Percentiles rank a stretch among this genome's conserved stretches.
Conservation (phyloP, 2,888 invertebrate species). For the Epinotia demarniana region DNA sequence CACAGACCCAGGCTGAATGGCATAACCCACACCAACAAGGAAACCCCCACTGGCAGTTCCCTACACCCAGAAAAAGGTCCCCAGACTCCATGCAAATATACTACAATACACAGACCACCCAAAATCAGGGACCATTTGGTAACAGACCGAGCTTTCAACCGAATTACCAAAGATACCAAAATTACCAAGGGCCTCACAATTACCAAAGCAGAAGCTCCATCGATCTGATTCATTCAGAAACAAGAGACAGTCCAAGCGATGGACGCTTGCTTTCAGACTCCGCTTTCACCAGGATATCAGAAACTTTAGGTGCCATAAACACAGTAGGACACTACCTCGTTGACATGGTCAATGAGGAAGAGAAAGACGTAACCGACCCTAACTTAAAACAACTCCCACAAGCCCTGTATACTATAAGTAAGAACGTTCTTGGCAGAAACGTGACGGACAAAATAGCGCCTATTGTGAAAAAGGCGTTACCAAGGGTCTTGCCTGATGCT, state of each 20-base stretch:
- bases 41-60: constrained; percentile 75
- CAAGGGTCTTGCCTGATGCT: constrained; percentile 74
- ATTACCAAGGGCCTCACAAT: constrained; percentile 55
- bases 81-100: constrained; percentile 58
- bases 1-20: constrained; percentile 65
- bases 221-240: constrained; percentile 61
- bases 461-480: constrained; percentile 82
- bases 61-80: constrained; percentile 75
- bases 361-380: constrained; percentile 74
- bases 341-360: constrained; percentile 87
- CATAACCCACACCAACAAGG: constrained; percentile 65
- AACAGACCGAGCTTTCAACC: constrained; percentile 46
- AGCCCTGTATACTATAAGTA: constrained; percentile 91
- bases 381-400: constrained; percentile 85
- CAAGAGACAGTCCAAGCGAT: constrained; percentile 64
- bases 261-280: constrained; percentile 85
- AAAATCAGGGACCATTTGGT: constrained; percentile 48
- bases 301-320: constrained; percentile 91
- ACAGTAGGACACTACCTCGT: constrained; percentile 94
- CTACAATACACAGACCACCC: constrained; percentile 49
- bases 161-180: constrained; percentile 45
- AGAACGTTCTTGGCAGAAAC: constrained; percentile 89
- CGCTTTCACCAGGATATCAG: constrained; percentile 86
- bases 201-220: constrained; percentile 63
- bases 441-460: constrained; percentile 93